Conservation (phyloP, 2,113 vertebrate genomes). For the Archilochus colubris region DNA sequence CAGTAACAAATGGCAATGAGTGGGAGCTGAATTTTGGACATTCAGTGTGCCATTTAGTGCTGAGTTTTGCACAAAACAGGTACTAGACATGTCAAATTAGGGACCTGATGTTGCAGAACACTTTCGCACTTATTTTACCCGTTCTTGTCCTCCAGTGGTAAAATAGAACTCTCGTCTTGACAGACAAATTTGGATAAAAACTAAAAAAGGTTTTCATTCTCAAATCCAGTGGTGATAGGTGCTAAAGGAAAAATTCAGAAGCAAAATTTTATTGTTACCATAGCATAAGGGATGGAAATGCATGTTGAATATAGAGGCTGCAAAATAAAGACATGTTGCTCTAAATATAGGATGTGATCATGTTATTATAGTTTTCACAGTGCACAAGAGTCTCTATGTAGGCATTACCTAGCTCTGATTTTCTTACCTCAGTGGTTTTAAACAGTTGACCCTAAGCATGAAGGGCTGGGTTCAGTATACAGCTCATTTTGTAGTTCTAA, state of each 20-base stretch:
- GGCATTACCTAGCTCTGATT: not conserved
- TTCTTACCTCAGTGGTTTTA: not conserved
- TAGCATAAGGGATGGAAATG: not conserved
- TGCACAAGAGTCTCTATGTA: not conserved
- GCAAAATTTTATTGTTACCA: not conserved
- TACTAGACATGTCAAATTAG: not conserved
- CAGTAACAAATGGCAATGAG: not conserved
- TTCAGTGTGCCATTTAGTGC: not conserved
- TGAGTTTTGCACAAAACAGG: not conserved
- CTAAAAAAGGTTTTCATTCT: not conserved
- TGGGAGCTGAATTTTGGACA: not conserved
- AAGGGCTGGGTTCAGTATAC: not conserved
- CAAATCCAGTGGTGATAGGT: not conserved
- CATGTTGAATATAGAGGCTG: not conserved
- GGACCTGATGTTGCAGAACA: not conserved
- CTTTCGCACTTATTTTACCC: not conserved
- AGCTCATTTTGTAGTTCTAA: not conserved
- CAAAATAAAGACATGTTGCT: not conserved
- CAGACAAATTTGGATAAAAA: not conserved
- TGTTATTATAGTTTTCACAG: not conserved
- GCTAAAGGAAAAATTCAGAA: not conserved
- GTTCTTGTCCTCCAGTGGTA: not conserved
- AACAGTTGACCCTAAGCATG: not conserved
- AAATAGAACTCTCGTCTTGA: not conserved
- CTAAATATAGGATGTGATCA: not conserved